Conservation (phyloP, 2,113 vertebrate species). For the Sterrhoptilus dennistouni region DNA sequence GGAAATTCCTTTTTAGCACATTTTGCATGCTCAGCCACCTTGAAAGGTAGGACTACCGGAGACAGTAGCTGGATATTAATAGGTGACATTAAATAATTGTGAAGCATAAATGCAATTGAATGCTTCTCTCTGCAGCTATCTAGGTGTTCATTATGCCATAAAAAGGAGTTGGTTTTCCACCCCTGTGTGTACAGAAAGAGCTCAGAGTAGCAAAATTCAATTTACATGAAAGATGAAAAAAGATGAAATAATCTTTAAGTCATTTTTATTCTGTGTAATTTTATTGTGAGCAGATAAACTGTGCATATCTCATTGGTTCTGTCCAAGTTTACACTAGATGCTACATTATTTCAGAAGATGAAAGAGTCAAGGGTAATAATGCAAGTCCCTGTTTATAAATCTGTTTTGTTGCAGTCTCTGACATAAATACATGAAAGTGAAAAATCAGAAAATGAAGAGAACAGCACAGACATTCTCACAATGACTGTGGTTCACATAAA, state of each 20-base stretch:
- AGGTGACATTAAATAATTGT: conserved; percentile 56
- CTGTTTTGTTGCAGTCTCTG: conserved; percentile 21
- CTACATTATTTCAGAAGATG: conserved; percentile 51
- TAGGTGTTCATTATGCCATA: conserved; percentile 26
- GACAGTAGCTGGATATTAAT: conserved; percentile 39
- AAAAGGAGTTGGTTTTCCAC: conserved; percentile 18
- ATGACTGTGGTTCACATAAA: conserved; percentile 55
- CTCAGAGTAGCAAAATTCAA: conserved; percentile 38
- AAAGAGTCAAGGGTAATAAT: conserved; percentile 44
- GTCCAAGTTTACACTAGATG: conserved; percentile 28
- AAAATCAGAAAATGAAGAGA: conserved; percentile 50
- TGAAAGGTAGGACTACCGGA: background rate
- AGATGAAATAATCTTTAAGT: conserved; percentile 53
- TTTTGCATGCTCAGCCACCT: background rate
- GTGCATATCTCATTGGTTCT: conserved; percentile 34
- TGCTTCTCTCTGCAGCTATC: conserved; percentile 5
- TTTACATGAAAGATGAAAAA: conserved; percentile 45
- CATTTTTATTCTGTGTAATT: conserved; percentile 60
- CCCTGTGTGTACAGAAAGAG: background rate
- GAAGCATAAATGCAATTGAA: conserved; percentile 36
- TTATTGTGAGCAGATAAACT: conserved; percentile 47
- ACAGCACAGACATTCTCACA: conserved; percentile 20
- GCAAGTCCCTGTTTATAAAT: conserved; percentile 11
- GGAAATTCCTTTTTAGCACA: conserved; percentile 37
- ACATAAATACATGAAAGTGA: conserved; percentile 43